Evolutionary conservation across 2,797 vertebrate species (phyloP).

Genomic region (Acropternis orthonyx): DNA sequence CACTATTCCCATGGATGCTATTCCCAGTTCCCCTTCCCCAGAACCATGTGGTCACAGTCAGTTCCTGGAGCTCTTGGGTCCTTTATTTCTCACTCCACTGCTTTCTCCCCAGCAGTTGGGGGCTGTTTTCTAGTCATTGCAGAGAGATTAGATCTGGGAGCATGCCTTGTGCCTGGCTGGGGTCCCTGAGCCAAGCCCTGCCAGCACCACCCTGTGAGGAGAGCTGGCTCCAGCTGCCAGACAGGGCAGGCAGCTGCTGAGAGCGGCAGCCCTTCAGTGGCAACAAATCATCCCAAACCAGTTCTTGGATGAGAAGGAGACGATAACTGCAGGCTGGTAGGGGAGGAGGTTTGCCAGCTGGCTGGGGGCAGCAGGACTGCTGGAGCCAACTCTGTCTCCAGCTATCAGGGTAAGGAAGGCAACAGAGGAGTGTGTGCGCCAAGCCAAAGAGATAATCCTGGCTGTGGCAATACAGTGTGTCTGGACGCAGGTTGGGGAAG

Average conservation of each 20-base stretch:
- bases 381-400: neutral
- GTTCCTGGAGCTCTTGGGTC: neutral
- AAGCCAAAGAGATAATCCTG: neutral
- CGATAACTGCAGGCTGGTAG: neutral
- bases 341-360: neutral
- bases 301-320: neutral
- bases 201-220: rapidly evolving
- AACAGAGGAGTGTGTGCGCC: neutral
- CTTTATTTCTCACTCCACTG: neutral
- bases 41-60: neutral
- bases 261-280: neutral
- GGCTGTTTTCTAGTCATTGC: neutral
- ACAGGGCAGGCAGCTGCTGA: neutral
- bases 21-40: neutral
- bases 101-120: neutral
- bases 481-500: neutral
- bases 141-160: neutral
- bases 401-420: neutral
- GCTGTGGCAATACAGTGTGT: neutral
- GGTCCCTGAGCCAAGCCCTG: neutral
- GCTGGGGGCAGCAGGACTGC: neutral
- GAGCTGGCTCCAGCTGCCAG: neutral
- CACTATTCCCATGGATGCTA: neutral
- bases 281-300: neutral
- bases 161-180: neutral